Base-by-base conservation (phyloP, 2,888 invertebrate species). In the Drosophila eohydei region DNA sequence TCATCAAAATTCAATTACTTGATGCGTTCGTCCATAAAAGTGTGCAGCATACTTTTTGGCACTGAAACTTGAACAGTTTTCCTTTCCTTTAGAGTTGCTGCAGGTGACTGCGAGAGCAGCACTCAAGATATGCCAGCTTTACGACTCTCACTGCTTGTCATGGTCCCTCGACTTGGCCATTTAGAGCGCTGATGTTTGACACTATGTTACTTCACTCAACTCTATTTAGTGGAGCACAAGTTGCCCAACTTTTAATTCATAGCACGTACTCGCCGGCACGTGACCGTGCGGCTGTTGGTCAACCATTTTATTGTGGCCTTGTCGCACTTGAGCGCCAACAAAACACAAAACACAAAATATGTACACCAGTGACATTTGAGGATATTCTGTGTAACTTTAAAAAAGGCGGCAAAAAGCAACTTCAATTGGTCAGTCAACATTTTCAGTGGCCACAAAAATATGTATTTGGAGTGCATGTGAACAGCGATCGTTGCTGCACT, bases 1-100 rank as follows among this genome's bases (percentile, higher is more conserved):
- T 78, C 76, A 73, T 88, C 71, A 85, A 80, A 71, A 85, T 88
- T 83, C 85, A 83, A 88, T 85, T 88, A 83, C 86, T 40, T 36
- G 64, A 61, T 74, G 58, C 66, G 41, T 36, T 58, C 51, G 38
- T 51, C 55, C 62, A 56, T 67, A 71, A 74, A 71, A 70, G 40
- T 34, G 59, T 72, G 78, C 70, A 61, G 65, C 72, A 69, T 71
- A 41, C 48, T 65, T 55, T n/a, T n/a, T 21, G 26, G 36, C 54
- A 60, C 58, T 36, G 34, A 16, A 64, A 21, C 40, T 64, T 26
- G 14, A 54, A 11, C 5, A 57, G 21, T 21, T 38, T 21, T 51
- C 7, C 9, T 5, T 9, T 7, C 7, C 0, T 28, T 50, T 46
- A 21, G 26, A 38, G 65, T 59, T 57, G 57, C 4, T 48, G 28